Conservation (phyloP, 1,140 invertebrate species). For the Micrasema minimum region DNA sequence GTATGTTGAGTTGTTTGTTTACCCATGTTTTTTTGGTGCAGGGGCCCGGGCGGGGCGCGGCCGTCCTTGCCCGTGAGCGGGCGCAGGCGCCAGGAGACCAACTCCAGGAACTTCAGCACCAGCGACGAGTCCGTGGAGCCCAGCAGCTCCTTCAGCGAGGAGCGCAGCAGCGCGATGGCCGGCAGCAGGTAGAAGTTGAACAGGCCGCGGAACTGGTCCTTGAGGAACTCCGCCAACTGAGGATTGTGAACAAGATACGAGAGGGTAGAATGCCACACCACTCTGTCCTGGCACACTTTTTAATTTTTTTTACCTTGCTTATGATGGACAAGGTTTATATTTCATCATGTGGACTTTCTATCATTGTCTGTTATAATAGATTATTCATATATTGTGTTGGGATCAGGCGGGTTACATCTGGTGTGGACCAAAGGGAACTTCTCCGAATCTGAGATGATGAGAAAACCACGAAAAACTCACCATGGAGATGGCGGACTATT, state of each 20-base stretch:
- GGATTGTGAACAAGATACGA: conserved; percentile 68
- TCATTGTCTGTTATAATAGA: conserved; percentile 64
- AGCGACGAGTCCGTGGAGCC: conserved; percentile 69
- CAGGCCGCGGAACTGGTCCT: conserved; percentile 55
- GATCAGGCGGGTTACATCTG: too few species aligned
- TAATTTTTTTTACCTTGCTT: too few species aligned
- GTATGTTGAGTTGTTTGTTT: conserved; percentile 53
- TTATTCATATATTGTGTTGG: conserved; percentile 70
- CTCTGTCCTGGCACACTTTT: too few species aligned
- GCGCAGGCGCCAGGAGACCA: conserved; percentile 69
- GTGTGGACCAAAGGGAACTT: too few species aligned
- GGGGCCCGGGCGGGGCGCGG: conserved; percentile 63
- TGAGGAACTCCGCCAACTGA: conserved; percentile 55
- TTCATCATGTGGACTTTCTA: too few species aligned
- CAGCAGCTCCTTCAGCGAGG: conserved; percentile 67
- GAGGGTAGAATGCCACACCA: conserved; percentile 77
- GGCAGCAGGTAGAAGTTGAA: conserved; percentile 72
- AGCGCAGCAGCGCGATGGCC: conserved; percentile 65
- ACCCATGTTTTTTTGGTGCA: conserved; percentile 68
- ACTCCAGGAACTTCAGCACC: conserved; percentile 68
- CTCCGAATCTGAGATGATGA: too few species aligned
- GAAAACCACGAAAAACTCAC: too few species aligned
- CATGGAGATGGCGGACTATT: too few species aligned
- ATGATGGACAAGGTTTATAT: too few species aligned
- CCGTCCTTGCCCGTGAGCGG: conserved; percentile 69